Evolutionary conservation across 1,140 invertebrate species (phyloP), one percentile per base, ranked within the genome.

Genomic region (Polyergus mexicanus): DNA sequence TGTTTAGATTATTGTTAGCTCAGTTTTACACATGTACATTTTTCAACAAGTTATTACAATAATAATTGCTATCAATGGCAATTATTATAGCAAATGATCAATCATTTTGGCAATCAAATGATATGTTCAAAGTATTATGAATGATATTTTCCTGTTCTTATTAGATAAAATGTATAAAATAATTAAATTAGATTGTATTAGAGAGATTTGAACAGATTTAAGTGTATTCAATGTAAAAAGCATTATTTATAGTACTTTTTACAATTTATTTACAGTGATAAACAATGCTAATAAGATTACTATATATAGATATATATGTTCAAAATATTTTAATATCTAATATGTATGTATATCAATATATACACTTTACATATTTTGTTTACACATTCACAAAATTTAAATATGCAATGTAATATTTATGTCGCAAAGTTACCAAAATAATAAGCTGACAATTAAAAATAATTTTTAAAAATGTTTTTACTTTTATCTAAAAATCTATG

Each of bases 81-180:
- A n/a, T n/a, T n/a, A n/a, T n/a, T n/a, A n/a, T n/a, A n/a, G n/a
- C n/a, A n/a, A n/a, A n/a, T n/a, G n/a, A n/a, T n/a, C n/a, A 19
- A 72, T 2, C 11, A 22, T 41, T 74, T 58, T 41, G 28, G n/a
- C n/a, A 72, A 54, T 74, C 22, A 58, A 75, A 58, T 74, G 0
- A 58, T 35, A 56, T 35, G 7, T 56, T 56, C n/a, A 1, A 47
- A 47, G 13, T 58, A 58, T 58, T 6, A 38, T 22, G 3, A 58
- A 22, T 58, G 32, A 38, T 56, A 54, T 1, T 71, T 41, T 74
- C 25, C 25, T 72, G 1, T 38, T 35, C 58, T 58, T 38, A 75
- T 75, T 58, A 58, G 38, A 8, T 60, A 22, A 60, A 60, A 60
- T 60, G 10, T 60, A 10, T 51, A n/a, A 72, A 72, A 2, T 69